Base-by-base conservation (phyloP, 1,140 invertebrate species). In the Medauroidea extradentata region DNA sequence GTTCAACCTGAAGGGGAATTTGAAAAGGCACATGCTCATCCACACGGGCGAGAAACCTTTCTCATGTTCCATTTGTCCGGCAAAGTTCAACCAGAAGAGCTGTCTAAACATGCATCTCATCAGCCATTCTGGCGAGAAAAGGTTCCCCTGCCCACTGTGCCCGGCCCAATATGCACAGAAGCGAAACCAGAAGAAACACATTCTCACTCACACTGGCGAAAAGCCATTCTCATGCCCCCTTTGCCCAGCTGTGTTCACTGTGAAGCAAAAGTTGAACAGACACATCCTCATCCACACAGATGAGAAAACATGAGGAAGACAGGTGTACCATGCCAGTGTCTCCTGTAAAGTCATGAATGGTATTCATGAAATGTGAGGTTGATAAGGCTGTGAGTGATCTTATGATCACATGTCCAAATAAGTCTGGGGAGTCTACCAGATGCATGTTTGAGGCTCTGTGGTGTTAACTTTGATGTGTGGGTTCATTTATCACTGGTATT, bases 71-170 rank as follows among this genome's bases (percentile, higher is more conserved):
- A 72, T 68, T 34, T 80, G 78, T 61, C 78, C 75, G 4, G 86
- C 87, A 66, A 79, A 84, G 34, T 88, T 89, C 71, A 84, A 85
- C 69, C 87, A 87, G 46, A 79, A 79, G 0, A 84, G 82, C 55
- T 84, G 86, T 39, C 73, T 88, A 3, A 87, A 85, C 64, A 85
- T 85, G 11, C 84, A 85, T 62, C 69, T 82, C 13, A 68, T 83
- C 18, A 70, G 82, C 0, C 84, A 85, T 67, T 55, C 59, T 11
- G 23, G 34, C 11, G 57, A 59, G 57, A 57, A 62, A 21, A 21
- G 18, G 2, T 48, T 59, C 44, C 29, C 34, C 5, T 64, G 63
- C 51, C 19, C 53, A 7, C 8, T 43, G 8, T 64, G 63, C 38
- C 58, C 56, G 8, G 63, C 63, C 49, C 19, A 51, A 13, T 67